phyloP scores from a whole-genome alignment of 2,888 invertebrate genomes.

The Erynnis tages region DNA sequence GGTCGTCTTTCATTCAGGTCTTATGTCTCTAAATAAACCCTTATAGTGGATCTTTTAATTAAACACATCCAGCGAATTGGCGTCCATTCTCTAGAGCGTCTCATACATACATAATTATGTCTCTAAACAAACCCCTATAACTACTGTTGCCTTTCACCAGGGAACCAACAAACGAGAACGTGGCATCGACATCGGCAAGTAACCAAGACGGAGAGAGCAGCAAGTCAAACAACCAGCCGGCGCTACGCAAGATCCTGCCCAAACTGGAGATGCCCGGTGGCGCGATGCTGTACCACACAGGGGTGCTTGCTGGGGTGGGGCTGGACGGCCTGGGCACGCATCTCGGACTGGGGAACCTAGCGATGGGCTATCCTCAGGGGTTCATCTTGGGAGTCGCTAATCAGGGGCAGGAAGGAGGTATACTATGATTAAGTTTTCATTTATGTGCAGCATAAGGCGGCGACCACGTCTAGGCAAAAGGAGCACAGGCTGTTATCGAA shows the following conservation, averaged over 20 bases:
- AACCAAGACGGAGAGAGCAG: slow-evolving; percentile 62
- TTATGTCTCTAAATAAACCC: too few relatives aligned
- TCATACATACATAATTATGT: too few relatives aligned
- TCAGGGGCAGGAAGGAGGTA: slow-evolving; percentile 73
- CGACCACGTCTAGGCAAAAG: too few relatives aligned
- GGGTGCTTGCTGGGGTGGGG: slow-evolving; percentile 55
- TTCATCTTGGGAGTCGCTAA: slow-evolving; percentile 74
- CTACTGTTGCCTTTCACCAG: slow-evolving; percentile 41
- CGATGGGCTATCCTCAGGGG: slow-evolving; percentile 75
- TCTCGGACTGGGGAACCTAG: slow-evolving; percentile 66
- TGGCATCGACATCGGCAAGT: slow-evolving; percentile 64
- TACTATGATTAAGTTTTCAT: slow-evolving; percentile 32
- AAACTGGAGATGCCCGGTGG: slow-evolving; percentile 71
- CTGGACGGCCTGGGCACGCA: slow-evolving; percentile 66
- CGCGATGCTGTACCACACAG: slow-evolving; percentile 71
- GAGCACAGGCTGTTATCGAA: too few relatives aligned
- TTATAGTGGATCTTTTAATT: too few relatives aligned
- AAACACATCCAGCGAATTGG: too few relatives aligned
- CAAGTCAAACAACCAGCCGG: slow-evolving; percentile 50
- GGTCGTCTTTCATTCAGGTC: too few relatives aligned
- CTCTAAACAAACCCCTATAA: too few relatives aligned
- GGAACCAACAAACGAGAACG: slow-evolving; percentile 53
- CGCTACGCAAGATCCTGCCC: slow-evolving; percentile 60
- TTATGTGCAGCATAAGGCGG: too few relatives aligned
- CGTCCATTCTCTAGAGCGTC: too few relatives aligned